phyloP scores from a whole-genome alignment of 2,888 invertebrate genomes.

The Entomobrya multifasciata region DNA sequence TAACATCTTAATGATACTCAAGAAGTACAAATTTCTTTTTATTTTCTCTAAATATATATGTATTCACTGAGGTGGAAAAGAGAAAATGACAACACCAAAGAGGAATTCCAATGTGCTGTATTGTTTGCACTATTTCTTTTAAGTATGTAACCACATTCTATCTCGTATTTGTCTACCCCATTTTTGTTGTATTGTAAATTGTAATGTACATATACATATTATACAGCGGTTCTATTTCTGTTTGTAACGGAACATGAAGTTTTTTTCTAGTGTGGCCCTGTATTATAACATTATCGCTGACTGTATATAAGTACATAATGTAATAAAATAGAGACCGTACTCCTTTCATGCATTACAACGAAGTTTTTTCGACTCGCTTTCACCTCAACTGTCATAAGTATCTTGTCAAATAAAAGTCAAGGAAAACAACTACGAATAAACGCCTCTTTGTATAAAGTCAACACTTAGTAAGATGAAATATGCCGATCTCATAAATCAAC shows the following conservation, averaged over 20 bases:
- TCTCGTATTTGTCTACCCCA: conserved; percentile 1
- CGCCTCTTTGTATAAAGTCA: conserved; percentile 3
- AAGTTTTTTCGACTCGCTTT: no score
- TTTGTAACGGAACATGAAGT: no score
- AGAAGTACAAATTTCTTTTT: conserved; percentile 10
- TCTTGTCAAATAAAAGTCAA: conserved; percentile 67
- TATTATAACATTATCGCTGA: no score
- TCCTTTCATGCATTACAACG: no score
- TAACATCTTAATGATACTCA: neutral
- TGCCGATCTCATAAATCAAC: conserved; percentile 53
- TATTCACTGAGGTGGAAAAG: neutral
- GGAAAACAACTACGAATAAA: neutral
- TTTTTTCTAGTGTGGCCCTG: no score
- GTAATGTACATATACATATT: no score
- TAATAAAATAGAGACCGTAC: no score
- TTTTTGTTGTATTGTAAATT: no score
- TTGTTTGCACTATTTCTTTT: neutral
- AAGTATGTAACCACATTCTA: conserved; percentile 6
- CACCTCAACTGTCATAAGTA: conserved; percentile 51
- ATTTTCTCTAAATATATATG: neutral
- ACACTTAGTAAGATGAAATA: conserved; percentile 30
- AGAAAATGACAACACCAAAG: conserved; percentile 22
- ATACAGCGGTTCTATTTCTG: no score
- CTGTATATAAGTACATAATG: no score
- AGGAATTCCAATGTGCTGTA: neutral